Evolutionary conservation across 2,113 vertebrate genomes (phyloP), one percentile per base, ranked within the genome.

Genomic region (Oreotragus oreotragus): DNA sequence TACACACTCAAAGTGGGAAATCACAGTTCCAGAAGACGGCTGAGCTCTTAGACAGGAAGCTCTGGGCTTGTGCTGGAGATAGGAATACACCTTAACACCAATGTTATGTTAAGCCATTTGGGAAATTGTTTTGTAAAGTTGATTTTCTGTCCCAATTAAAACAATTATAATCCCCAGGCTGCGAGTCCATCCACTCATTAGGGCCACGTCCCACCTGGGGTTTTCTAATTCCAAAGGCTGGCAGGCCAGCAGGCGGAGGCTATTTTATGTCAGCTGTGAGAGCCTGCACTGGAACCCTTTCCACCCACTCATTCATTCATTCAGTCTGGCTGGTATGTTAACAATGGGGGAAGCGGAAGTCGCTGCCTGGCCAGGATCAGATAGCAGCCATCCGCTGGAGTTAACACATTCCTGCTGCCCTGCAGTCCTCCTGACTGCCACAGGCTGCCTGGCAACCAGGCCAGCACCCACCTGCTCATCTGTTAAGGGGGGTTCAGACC

Each of bases 301-400:
- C 86, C 91, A 76, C 92, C 80, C 81, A 90, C 88, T 88, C 95
- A 90, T 95, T 95, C 97, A 94, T 95, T 96, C 58, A 3, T 92
- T 92, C 94, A 88, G 97, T 39, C 80, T 15, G 58, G 80, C 3
- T 73, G 80, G 94, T 96, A 94, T 97, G 97, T 62, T 88, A 97
- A 97, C 94, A 96, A 98, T 94, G 95, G 92, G 57, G 79, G 66
- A 97, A 97, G 90, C 83, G 64, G 97, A 98, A 97, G 96, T 96
- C 73, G 7, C 73, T 1, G 76, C 36, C 5, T 6, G 88, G 89
- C 91, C 94, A 92, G 97, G 90, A 96, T 98, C 97, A 97, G 97
- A 92, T 85, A 97, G 96, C 98, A 58, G 96, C 94, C 98, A 96
- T 95, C 92, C 85, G 96, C 92, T 64, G 80, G 64, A 76, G 92